Evolutionary conservation across 2,797 vertebrate species (phyloP), one percentile per base, ranked within the genome.

Genomic region (Oreonectes daqikongensis): DNA sequence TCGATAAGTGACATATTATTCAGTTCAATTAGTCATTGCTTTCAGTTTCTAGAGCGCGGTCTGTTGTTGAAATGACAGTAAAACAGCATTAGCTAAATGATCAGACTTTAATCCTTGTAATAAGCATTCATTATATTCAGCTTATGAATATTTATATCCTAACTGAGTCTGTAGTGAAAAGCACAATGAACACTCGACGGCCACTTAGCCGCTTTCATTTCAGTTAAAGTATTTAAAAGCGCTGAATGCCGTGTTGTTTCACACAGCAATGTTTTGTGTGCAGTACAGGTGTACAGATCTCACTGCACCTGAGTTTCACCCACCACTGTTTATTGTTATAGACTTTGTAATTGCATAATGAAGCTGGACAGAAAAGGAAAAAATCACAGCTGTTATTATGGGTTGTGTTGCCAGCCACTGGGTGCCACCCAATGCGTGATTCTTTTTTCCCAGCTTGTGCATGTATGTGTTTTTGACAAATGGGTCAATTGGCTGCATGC

Each of bases 341-440:
- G 70, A 85, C 70, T 65, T 61, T 81, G 77, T 81, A 67, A 86
- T 84, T 88, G 83, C 82, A 87, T 89, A 87, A 90, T 87, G 78
- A 90, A 85, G 74, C 75, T 83, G 82, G 84, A 85, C 76, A 28
- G 69, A 72, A 79, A 86, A 84, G 84, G 0, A 11, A 60, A n/a
- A 60, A 85, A 63, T 60, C 84, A 80, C 90, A 88, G 88, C 88
- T 90, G 89, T 88, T 89, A 81, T 86, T 87, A 87, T 86, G 79
- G 79, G 82, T 52, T 55, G 77, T 69, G 42, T 70, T 88, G 87
- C 87, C 87, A 90, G 81, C 72, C 61, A 74, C 72, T 82, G 68
- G 68, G 66, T 71, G 55, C 66, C 46, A 59, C 60, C 59, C 46
- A 18, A 48, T 55, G 63, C 57, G 42, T 72, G 14, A 77, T 42